Percentiles rank a stretch among this genome's conserved stretches.
Evolutionary conservation across 2,797 vertebrate species (phyloP).

Genomic region (Gambelia wislizenii): DNA sequence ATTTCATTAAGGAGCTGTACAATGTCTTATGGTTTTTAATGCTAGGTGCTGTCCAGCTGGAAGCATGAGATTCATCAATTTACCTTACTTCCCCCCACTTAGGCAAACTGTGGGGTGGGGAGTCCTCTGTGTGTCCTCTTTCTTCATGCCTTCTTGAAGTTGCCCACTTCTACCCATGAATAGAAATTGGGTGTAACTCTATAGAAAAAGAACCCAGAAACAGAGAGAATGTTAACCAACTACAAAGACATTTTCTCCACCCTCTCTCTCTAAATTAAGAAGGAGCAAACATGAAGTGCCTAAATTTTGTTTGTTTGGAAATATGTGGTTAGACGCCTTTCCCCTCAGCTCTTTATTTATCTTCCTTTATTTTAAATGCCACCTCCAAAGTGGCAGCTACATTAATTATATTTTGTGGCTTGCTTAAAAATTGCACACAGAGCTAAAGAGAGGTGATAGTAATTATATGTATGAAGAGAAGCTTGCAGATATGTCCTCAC

Average conservation of each 20-base stretch:
- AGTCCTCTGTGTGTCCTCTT: neutral
- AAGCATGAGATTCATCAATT: neutral
- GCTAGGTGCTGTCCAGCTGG: too few species aligned
- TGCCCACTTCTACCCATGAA: neutral
- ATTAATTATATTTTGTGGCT: constrained; percentile 20
- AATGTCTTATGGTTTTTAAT: too few species aligned
- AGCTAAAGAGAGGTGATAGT: constrained; percentile 18
- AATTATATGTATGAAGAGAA: constrained; percentile 19
- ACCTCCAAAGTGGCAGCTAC: neutral
- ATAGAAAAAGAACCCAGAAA: neutral
- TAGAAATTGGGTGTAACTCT: neutral
- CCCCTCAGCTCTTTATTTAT: constrained; percentile 1
- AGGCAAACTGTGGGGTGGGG: neutral
- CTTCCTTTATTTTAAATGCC: constrained; percentile 25
- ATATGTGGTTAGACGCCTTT: neutral
- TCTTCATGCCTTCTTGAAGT: neutral
- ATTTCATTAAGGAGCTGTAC: too few species aligned
- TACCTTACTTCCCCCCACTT: neutral
- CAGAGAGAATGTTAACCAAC: neutral
- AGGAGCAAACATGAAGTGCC: neutral
- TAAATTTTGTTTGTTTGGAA: constrained; percentile 35
- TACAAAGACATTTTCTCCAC: neutral
- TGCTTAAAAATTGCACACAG: constrained; percentile 17
- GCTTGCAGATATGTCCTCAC: neutral
- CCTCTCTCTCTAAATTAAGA: constrained; percentile 25